Percentiles rank a stretch among this genome's conserved stretches.
phyloP scores from a whole-genome alignment of 2,797 vertebrate genomes.

The Capromys pilorides region DNA sequence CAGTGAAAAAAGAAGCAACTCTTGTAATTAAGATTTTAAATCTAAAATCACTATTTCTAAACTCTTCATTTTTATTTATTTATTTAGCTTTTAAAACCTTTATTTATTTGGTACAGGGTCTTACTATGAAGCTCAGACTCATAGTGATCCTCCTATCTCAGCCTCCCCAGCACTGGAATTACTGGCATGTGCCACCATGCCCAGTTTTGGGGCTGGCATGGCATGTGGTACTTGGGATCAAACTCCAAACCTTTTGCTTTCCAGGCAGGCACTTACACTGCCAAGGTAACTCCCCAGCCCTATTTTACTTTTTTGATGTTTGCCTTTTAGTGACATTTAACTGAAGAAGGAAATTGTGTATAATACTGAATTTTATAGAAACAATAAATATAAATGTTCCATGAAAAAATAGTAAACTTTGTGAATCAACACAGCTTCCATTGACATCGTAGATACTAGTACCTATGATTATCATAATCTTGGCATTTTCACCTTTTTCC shows the following conservation, averaged over 20 bases:
- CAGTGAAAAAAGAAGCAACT: background rate
- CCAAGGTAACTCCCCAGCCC: too few relatives aligned
- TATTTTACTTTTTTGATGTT: background rate
- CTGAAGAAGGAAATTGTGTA: background rate
- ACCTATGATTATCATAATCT: constrained; percentile 5
- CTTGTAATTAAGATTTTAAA: constrained; percentile 16
- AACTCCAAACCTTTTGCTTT: too few relatives aligned
- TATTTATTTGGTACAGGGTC: too few relatives aligned
- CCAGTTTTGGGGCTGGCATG: too few relatives aligned
- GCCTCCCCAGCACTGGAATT: too few relatives aligned
- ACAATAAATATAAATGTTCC: background rate
- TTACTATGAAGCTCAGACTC: too few relatives aligned
- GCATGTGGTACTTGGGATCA: too few relatives aligned
- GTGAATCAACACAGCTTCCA: constrained; percentile 1
- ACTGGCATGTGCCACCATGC: too few relatives aligned
- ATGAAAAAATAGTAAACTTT: background rate
- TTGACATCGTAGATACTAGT: background rate
- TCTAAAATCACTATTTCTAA: constrained; percentile 15
- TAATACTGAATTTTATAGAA: constrained; percentile 54
- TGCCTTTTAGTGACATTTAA: background rate
- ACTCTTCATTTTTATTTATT: background rate
- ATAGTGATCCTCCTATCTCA: too few relatives aligned
- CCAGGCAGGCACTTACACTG: too few relatives aligned
- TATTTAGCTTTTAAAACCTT: background rate
- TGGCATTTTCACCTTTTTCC: background rate